A percentile compares a stretch with the other conserved stretches of the same genome.
These are phyloP conservation scores for Anthopleura xanthogrammica DNA, from an alignment of 92 coral and sea anemone genomes.

Conservation along the genomic window DNA sequence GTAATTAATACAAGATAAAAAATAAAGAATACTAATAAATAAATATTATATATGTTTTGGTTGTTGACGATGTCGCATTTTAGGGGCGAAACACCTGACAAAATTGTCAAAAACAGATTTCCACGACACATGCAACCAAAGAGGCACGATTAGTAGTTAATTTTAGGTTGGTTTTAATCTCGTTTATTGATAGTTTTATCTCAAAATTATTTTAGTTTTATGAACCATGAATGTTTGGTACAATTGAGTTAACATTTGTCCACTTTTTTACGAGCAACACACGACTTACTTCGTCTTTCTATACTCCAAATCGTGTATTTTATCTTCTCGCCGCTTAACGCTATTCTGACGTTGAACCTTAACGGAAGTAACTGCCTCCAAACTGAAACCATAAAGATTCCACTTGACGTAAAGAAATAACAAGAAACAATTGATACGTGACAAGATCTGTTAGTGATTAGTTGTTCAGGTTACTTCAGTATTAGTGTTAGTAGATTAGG, in stretches of 20 bases:
- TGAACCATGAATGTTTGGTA: too few species aligned
- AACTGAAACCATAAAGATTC: conserved; percentile 63
- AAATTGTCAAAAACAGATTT: too few species aligned
- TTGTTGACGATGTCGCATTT: too few species aligned
- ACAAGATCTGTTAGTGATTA: not conserved
- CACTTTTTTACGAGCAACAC: not conserved
- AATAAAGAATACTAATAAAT: too few species aligned
- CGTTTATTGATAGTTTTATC: too few species aligned
- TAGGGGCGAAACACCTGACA: too few species aligned
- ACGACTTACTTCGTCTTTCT: conserved; percentile 64
- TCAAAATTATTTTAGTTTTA: too few species aligned
- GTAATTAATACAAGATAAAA: too few species aligned
- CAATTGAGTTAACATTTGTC: not conserved
- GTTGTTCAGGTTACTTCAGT: not conserved
- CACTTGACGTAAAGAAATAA: not conserved
- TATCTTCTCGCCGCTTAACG: conserved; percentile 92
- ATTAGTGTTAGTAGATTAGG: not conserved
- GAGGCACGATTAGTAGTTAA: too few species aligned
- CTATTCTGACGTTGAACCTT: conserved; percentile 92
- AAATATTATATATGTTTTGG: too few species aligned
- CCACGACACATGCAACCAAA: too few species aligned
- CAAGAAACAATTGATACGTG: not conserved
- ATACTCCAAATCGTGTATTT: conserved; percentile 86
- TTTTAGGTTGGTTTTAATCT: too few species aligned
- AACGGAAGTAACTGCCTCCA: conserved; percentile 71